phyloP scores from a whole-genome alignment of 2,113 vertebrate genomes.

The Narcine bancroftii region DNA sequence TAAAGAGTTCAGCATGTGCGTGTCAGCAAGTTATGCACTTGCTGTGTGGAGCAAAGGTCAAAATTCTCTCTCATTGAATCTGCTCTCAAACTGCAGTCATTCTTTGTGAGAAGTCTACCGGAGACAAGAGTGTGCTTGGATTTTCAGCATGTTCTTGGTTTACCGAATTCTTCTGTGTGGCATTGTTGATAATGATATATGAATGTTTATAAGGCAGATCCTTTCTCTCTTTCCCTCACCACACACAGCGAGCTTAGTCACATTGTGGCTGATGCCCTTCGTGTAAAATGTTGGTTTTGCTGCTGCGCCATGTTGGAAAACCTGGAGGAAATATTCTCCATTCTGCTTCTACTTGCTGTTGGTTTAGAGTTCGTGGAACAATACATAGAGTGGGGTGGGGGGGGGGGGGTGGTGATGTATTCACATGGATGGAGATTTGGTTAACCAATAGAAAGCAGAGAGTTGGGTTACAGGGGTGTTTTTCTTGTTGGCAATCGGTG shows the following conservation, averaged over 20 bases:
- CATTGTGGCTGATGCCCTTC: not conserved
- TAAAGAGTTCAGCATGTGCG: too few relatives aligned
- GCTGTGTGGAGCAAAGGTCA: too few relatives aligned
- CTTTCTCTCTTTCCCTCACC: not conserved
- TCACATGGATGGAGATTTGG: too few relatives aligned
- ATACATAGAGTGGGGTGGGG: too few relatives aligned
- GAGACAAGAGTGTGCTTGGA: not conserved
- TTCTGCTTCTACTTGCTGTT: not conserved
- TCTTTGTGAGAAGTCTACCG: not conserved
- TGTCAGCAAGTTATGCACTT: too few relatives aligned
- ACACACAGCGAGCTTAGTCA: not conserved
- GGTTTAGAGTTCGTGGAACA: too few relatives aligned
- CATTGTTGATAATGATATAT: not conserved
- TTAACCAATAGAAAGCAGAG: too few relatives aligned
- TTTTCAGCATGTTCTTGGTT: not conserved
- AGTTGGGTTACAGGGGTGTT: too few relatives aligned
- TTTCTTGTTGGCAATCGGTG: too few relatives aligned
- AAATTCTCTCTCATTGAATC: not conserved
- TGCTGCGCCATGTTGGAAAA: not conserved
- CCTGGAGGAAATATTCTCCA: not conserved
- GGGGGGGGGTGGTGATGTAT: too few relatives aligned
- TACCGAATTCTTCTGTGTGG: not conserved
- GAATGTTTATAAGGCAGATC: not conserved
- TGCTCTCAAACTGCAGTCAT: not conserved
- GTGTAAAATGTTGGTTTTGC: not conserved